Conservation (phyloP, 2,797 vertebrate genomes). For the Petrocephalus sullivani region DNA sequence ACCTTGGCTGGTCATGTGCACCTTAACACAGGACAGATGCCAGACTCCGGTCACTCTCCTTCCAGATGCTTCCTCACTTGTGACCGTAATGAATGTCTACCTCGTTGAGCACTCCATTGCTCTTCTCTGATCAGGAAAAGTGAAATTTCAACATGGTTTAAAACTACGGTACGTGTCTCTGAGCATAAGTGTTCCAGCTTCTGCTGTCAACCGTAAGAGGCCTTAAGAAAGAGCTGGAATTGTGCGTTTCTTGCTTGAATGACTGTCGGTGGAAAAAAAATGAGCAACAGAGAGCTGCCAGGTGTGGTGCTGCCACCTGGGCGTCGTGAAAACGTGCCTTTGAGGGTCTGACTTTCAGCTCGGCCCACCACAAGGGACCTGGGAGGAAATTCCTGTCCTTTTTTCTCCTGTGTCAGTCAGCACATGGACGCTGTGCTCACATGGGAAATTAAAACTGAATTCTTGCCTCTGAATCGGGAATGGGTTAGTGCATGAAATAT, state of each 20-base stretch:
- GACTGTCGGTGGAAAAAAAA: background rate
- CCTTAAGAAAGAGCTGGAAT: background rate
- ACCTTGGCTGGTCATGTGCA: background rate
- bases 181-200: background rate
- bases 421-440: background rate
- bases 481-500: constrained; percentile 3
- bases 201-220: background rate
- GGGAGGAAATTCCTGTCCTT: background rate
- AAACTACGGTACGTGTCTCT: background rate
- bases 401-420: background rate
- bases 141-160: background rate
- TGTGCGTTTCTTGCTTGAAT: background rate
- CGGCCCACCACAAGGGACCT: background rate
- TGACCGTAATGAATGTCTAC: background rate
- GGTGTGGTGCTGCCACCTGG: background rate
- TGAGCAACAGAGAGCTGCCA: background rate
- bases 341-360: background rate
- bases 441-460: background rate
- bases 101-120: background rate
- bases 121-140: background rate
- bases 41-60: background rate
- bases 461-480: background rate
- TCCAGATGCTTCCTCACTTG: background rate
- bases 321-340: background rate
- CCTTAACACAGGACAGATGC: background rate